Base-by-base conservation (phyloP, 2,888 invertebrate genomes). In the Pristionchus arcanus region DNA sequence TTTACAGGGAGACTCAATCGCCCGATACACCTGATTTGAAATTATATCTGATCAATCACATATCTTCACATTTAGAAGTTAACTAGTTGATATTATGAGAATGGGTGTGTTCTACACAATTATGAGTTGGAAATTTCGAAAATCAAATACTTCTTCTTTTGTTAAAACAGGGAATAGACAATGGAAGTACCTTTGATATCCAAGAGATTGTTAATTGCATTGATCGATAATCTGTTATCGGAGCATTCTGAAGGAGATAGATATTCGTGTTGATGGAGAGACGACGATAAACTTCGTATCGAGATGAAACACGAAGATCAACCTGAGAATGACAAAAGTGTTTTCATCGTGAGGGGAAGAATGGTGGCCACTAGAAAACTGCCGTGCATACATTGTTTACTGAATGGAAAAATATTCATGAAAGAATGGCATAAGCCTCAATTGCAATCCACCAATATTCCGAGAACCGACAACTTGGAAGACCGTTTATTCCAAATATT, bases 261-360 rank as follows among this genome's bases (percentile, higher is more conserved):
- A 89, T 28, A 31, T 89, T 89, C 4, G 83, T 83, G 63, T 89
- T 68, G 25, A 66, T 63, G 2, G 89, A 63, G 42, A 89, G 63
- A 28, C 83, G 68, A 28, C 83, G 89, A 66, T 89, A 89, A 3
- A 89, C 63, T 55, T 63, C 59, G 83, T 89, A 89, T 16, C 89
- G 89, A 37, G 89, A 89, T 42, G 68, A 25, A 11, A 25, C 16
- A 42, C 83, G 81, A 16, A 89, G 81, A 66, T 89, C 89, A 28
- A 89, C 42, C 89, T 89, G 81, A 81, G 28, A 28, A 53, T 3
- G 71, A 71, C 0, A 34, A 34, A 4, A 71, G 21, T 5, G 16
- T 34, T 63, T 63, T 25, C 63, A 63, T 21, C 19, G 63, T 0
- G n/a, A 63, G 21, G 25, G 25, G 59, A 25, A 25, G 63, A 21